Conservation (phyloP, 2,797 vertebrate species). For the Pitangus sulphuratus region DNA sequence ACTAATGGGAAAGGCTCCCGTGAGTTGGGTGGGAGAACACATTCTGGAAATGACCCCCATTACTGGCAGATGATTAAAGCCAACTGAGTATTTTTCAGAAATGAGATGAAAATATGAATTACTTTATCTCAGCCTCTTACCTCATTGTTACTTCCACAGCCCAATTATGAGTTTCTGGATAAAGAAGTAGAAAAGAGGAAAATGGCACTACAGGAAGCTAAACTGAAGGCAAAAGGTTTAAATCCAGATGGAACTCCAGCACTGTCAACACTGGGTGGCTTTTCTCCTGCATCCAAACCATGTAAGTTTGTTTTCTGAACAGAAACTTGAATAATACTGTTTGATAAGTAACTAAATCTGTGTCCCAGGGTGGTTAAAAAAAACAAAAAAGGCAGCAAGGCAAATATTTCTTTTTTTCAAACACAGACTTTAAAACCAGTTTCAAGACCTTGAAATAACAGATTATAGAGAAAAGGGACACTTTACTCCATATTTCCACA, state of each 20-base stretch:
- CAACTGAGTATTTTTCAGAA: background rate
- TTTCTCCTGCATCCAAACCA: constrained; percentile 97
- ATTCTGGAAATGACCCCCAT: rapidly evolving
- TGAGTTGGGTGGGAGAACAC: background rate
- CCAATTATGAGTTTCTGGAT: constrained; percentile 94
- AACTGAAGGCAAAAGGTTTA: constrained; percentile 96
- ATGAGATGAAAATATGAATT: background rate
- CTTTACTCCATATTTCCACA: background rate
- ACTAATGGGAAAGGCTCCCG: no score
- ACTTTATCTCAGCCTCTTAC: background rate
- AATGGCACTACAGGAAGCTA: constrained; percentile 92
- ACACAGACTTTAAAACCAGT: rapidly evolving
- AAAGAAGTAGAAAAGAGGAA: constrained; percentile 97
- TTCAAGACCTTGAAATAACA: background rate
- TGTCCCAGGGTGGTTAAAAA: background rate
- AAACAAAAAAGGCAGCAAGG: background rate
- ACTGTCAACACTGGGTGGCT: constrained; percentile 90
- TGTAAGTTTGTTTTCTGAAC: constrained; percentile 74
- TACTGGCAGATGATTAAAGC: background rate
- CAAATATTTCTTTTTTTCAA: background rate
- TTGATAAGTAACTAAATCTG: background rate
- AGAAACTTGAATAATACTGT: background rate
- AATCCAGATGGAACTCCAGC: constrained; percentile 98
- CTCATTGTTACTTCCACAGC: constrained; percentile 72
- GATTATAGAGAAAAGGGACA: background rate